These are phyloP conservation scores for Stegodyphus dumicola DNA, from an alignment of 1,140 invertebrate species.

Conservation along the genomic window DNA sequence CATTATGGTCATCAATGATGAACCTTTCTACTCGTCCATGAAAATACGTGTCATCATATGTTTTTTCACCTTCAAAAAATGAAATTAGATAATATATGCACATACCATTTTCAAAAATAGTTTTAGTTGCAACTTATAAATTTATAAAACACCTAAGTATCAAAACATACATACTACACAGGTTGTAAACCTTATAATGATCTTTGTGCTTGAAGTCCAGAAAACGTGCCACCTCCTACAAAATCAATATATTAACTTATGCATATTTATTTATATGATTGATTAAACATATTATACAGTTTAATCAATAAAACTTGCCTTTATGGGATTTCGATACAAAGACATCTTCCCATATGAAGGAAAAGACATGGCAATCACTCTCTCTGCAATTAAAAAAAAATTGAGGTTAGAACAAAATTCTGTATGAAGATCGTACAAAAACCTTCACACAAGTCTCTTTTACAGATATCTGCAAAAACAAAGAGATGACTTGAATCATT, in stretches of 20 bases:
- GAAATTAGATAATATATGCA: too few species aligned
- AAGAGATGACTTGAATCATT: too few species aligned
- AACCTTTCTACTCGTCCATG: slow-evolving; percentile 72
- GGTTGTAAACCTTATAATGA: slow-evolving; percentile 75
- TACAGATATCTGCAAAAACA: too few species aligned
- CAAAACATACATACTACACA: slow-evolving; percentile 71
- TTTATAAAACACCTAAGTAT: neutral
- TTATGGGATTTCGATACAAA: slow-evolving; percentile 74
- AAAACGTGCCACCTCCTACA: slow-evolving; percentile 73
- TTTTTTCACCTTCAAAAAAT: slow-evolving; percentile 70
- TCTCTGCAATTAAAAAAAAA: slow-evolving; percentile 66
- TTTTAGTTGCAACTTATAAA: neutral
- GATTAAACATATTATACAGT: neutral
- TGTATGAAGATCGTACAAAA: too few species aligned
- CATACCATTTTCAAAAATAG: too few species aligned
- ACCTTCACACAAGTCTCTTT: too few species aligned
- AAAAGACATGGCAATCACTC: slow-evolving; percentile 76
- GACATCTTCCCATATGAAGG: slow-evolving; percentile 73
- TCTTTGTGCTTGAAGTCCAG: slow-evolving; percentile 73
- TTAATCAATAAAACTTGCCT: slow-evolving; percentile 64
- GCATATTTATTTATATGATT: slow-evolving; percentile 7
- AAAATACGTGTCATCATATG: slow-evolving; percentile 73
- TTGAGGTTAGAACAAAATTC: neutral
- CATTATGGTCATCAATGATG: slow-evolving; percentile 76
- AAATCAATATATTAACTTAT: slow-evolving; percentile 49